Evolutionary conservation across 2,888 invertebrate species (phyloP), one percentile per base, ranked within the genome.

Genomic region (Sialis lutaria): DNA sequence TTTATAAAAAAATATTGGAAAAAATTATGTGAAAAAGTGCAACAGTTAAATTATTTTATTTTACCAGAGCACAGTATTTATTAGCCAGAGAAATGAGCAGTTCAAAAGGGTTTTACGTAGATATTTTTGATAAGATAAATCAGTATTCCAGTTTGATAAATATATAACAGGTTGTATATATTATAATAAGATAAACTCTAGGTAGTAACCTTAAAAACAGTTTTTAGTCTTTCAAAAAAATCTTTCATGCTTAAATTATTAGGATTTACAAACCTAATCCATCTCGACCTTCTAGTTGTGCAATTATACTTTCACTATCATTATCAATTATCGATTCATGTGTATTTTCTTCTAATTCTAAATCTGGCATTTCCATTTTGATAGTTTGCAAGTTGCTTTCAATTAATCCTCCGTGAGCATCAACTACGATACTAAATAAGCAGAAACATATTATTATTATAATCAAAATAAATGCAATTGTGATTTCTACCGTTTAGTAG

Each of bases 321-420:
- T 50, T 54, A 42, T 55, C 52, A 10, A 50, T 43, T 37, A 48
- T 50, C 2, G 52, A 52, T 22, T 46, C 45, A 40, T 50, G 39
- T 30, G 40, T 44, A 12, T 33, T 44, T 7, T 32, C 55, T 53
- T 52, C 53, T 50, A 47, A 55, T 51, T 50, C 52, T 41, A 53
- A 53, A 9, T 52, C 50, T 9, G 51, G 50, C 6, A 52, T 46
- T 47, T 58, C 56, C 42, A 58, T 46, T 50, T 57, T 57, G 45
- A 57, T 50, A 40, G 37, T 40, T 40, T 22, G 22, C 4, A 44
- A 42, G 33, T 31, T 22, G 41, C 31, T 57, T 52, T 58, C 59
- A 5, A 54, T 52, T 54, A 62, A 56, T 51, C 58, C 59, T 22
- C 59, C 60, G 46, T 58, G 56, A 30, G 60, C 59, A 46, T 60